Evolutionary conservation across 2,888 invertebrate genomes (phyloP).

Genomic region (Trachelus stipa): DNA sequence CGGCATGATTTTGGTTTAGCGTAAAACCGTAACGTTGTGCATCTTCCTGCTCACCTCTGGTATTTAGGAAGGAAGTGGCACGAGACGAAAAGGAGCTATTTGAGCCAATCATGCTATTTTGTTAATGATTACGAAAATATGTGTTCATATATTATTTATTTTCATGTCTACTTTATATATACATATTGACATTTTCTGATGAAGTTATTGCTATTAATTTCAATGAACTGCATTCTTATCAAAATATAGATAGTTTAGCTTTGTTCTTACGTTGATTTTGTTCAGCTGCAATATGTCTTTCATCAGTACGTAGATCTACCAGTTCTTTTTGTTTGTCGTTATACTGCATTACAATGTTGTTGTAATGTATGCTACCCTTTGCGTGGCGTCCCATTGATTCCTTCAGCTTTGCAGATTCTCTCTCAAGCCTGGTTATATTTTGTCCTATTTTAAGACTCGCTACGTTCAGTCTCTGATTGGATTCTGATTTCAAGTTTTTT

Average conservation of each 20-base stretch:
- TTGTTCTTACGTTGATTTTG: conserved; percentile 79
- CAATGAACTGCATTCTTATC: conserved; percentile 41
- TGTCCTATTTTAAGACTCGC: conserved; percentile 80
- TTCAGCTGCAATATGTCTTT: conserved; percentile 76
- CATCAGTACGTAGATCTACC: conserved; percentile 71
- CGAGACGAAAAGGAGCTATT: too few species aligned
- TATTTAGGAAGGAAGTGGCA: too few species aligned
- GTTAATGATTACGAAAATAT: too few species aligned
- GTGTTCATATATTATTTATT: neutral
- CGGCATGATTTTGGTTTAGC: too few species aligned
- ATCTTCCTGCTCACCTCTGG: too few species aligned
- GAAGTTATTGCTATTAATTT: neutral
- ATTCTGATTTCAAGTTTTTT: conserved; percentile 66
- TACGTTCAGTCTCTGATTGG: conserved; percentile 78
- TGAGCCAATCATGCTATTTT: too few species aligned
- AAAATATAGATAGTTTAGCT: conserved; percentile 83
- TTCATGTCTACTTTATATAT: neutral
- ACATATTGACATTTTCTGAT: neutral
- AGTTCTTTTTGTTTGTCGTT: conserved; percentile 74
- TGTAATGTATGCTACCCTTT: conserved; percentile 72
- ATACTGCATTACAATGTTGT: conserved; percentile 73
- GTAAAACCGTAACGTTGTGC: too few species aligned
- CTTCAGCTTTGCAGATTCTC: conserved; percentile 75
- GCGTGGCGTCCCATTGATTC: conserved; percentile 75
- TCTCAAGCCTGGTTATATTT: conserved; percentile 76